These are phyloP conservation scores for Eilema griseolum DNA, from an alignment of 2,888 invertebrate species.

Conservation along the genomic window DNA sequence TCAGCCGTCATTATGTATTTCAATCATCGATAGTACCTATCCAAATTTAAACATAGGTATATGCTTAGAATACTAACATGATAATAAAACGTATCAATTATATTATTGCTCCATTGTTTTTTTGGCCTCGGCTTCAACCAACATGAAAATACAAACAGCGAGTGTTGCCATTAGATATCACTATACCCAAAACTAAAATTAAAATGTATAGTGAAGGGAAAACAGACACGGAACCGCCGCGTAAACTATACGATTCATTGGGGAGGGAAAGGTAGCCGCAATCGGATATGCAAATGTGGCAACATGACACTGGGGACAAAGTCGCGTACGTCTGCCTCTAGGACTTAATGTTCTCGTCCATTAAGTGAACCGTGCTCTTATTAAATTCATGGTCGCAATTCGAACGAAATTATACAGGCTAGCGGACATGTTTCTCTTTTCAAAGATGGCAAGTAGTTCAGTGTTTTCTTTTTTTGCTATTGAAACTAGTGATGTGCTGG, in stretches of 20 bases:
- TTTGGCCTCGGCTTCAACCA: no score
- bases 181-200: conserved; percentile 4
- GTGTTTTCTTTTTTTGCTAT: no score
- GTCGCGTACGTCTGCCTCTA: conserved; percentile 57
- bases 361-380: conserved; percentile 82
- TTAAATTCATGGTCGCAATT: conserved; percentile 84
- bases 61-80: no score
- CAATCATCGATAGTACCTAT: no score
- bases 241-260: conserved; percentile 43
- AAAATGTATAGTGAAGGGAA: background rate
- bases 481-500: no score
- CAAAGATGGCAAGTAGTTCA: conserved; percentile 63
- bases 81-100: no score
- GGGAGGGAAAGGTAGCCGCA: conserved; percentile 47
- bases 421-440: conserved; percentile 73
- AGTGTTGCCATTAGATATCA: conserved; percentile 1
- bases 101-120: no score
- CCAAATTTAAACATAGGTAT: no score
- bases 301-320: conserved; percentile 37
- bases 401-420: conserved; percentile 80
- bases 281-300: conserved; percentile 72
- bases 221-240: background rate
- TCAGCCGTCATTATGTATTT: no score
- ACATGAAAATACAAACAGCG: background rate
- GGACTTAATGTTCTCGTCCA: conserved; percentile 85